Conservation (phyloP, 2,888 invertebrate genomes). For the Yponomeuta cagnagella region DNA sequence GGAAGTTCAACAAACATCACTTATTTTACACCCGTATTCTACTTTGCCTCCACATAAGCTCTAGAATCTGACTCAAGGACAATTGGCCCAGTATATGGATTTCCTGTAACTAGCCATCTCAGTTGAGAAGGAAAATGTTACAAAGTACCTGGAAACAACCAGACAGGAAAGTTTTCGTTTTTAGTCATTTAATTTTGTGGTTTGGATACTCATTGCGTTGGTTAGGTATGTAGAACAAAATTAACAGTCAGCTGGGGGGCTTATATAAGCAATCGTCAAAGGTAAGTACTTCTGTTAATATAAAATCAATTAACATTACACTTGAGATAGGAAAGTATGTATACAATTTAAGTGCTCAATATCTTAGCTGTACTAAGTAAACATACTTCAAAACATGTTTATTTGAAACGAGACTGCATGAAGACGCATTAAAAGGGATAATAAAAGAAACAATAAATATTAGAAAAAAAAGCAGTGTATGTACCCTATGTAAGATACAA, state of each 20-base stretch:
- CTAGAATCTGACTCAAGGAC: not conserved
- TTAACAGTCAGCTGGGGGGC: not conserved
- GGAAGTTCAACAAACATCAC: not conserved
- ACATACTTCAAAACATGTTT: slow-evolving; percentile 1
- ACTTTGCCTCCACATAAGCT: not conserved
- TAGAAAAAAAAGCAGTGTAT: not conserved
- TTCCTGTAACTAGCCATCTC: not conserved
- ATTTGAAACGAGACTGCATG: not conserved
- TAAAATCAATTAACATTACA: slow-evolving; percentile 6
- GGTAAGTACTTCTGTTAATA: not conserved
- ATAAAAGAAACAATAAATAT: not conserved
- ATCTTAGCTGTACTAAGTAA: too few relatives aligned
- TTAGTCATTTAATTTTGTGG: not conserved
- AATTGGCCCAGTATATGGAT: too few relatives aligned
- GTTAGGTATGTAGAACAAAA: not conserved
- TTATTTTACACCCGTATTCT: not conserved
- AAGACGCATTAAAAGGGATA: not conserved
- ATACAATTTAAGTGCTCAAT: too few relatives aligned
- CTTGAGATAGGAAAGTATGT: not conserved
- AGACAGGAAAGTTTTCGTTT: not conserved
- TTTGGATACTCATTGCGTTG: not conserved
- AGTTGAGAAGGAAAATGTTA: not conserved
- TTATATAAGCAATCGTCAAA: too few relatives aligned
- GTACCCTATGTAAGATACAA: too few relatives aligned
- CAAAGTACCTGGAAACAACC: not conserved